phyloP scores from a whole-genome alignment of 2,113 vertebrate species.

The Chloropsis cyanopogon region DNA sequence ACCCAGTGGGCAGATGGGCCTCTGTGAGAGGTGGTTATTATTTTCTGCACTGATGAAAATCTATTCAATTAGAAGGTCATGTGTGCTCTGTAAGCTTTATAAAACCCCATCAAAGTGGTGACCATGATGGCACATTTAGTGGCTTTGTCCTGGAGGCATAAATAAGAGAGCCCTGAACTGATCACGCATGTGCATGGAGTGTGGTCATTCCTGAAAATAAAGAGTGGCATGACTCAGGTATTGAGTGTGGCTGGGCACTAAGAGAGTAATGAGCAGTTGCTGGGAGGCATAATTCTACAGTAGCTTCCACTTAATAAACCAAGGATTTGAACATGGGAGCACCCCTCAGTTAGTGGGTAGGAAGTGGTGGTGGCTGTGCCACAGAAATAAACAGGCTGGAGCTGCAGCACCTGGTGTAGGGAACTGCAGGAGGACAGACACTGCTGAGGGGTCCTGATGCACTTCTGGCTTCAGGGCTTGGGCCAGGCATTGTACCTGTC shows the following conservation, averaged over 20 bases:
- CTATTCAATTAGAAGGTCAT: not conserved
- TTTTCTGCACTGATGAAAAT: not conserved
- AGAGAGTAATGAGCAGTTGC: not conserved
- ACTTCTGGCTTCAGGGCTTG: not conserved
- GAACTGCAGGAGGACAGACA: not conserved
- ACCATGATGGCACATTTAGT: not conserved
- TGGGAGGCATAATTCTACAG: not conserved
- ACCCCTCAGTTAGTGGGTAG: not conserved
- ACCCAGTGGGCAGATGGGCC: not conserved
- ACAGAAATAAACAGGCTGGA: not conserved
- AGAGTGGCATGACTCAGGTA: not conserved
- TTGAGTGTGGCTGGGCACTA: not conserved
- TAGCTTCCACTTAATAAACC: not conserved
- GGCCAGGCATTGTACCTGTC: fast-evolving
- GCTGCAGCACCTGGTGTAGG: not conserved
- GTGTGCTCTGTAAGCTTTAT: not conserved
- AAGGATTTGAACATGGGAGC: not conserved
- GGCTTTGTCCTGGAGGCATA: not conserved
- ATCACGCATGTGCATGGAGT: not conserved
- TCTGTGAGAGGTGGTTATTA: not conserved
- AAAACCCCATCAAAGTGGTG: not conserved
- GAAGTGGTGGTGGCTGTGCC: not conserved
- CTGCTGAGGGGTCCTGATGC: not conserved
- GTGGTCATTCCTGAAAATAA: not conserved
- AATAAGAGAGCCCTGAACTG: not conserved